Evolutionary conservation across 2,888 invertebrate species (phyloP).

Genomic region (Eupithecia subfuscata): DNA sequence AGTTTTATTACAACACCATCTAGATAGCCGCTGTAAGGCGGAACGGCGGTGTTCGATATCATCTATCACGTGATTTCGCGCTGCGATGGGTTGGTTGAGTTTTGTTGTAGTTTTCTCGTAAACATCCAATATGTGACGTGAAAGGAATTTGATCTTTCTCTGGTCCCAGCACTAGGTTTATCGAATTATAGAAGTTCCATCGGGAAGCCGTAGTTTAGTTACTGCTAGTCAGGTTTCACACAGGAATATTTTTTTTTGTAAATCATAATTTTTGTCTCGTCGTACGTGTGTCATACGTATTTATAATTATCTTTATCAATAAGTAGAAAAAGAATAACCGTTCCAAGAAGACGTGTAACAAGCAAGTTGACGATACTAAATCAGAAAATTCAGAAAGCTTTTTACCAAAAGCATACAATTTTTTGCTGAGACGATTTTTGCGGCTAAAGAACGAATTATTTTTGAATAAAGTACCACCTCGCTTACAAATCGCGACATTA

Average conservation of each 20-base stretch:
- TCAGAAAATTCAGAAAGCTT: background rate
- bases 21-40: background rate
- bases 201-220: background rate
- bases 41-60: background rate
- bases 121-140: background rate
- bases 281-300: background rate
- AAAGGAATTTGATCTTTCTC: background rate
- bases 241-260: background rate
- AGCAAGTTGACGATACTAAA: background rate
- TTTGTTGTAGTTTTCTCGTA: background rate
- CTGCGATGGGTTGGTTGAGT: background rate
- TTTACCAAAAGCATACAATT: background rate
- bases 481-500: constrained; percentile 7
- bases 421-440: background rate
- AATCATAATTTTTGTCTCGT: background rate
- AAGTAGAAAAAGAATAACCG: no score
- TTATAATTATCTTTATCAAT: no score
- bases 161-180: background rate
- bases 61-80: constrained; percentile 15
- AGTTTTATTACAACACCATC: background rate
- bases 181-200: background rate
- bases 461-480: constrained; percentile 9
- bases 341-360: background rate
- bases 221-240: background rate
- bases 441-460: background rate